Evolutionary conservation across 2,113 vertebrate genomes (phyloP).

Genomic region (Apteryx mantelli): DNA sequence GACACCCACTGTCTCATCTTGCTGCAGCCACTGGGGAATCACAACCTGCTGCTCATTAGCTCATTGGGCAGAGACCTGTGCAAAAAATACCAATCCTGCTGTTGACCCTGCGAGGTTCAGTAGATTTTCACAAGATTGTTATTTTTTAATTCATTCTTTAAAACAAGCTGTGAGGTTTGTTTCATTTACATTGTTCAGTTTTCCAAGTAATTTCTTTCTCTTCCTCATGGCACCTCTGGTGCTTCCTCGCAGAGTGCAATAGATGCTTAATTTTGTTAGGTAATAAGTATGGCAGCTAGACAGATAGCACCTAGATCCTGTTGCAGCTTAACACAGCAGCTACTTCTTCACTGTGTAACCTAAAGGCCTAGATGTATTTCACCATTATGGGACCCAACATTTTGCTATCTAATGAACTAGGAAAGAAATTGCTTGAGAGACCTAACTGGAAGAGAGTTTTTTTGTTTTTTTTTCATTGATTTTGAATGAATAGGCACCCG

Average conservation of each 20-base stretch:
- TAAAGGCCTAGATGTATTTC: not conserved
- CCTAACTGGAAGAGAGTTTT: not conserved
- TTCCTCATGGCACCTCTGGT: not conserved
- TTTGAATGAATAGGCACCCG: not conserved
- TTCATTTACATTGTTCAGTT: not conserved
- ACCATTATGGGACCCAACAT: not conserved
- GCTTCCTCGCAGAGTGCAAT: not conserved
- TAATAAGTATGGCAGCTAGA: not conserved
- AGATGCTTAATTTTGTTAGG: not conserved
- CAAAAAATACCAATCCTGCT: not conserved
- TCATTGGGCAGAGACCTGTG: not conserved
- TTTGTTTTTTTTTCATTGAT: not conserved
- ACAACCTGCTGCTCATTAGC: fast-evolving
- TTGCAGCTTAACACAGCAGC: not conserved
- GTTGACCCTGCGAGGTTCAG: fast-evolving
- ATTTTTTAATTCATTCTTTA: not conserved
- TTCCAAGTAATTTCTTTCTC: not conserved
- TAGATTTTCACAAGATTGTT: not conserved
- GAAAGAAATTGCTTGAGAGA: not conserved
- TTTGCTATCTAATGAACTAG: not conserved
- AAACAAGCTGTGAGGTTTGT: not conserved
- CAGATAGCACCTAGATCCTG: not conserved
- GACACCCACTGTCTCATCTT: not conserved
- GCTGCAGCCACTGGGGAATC: not conserved
- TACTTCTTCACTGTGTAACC: not conserved